Evolutionary conservation across 2,113 vertebrate genomes (phyloP).

Genomic region (Puffinus mauretanicus): DNA sequence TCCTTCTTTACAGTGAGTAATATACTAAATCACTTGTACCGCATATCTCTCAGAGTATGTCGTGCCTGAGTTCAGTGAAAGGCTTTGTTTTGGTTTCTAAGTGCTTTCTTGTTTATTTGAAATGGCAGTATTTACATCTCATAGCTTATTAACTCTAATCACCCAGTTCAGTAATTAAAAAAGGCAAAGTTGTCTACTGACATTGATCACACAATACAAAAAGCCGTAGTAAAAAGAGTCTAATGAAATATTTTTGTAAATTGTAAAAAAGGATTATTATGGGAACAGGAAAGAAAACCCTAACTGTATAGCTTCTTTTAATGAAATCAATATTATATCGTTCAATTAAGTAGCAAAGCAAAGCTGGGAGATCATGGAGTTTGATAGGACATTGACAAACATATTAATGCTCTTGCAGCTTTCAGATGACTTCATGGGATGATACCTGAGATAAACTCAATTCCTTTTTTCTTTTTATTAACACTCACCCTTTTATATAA

Average conservation of each 20-base stretch:
- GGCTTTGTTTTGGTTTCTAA: constrained; percentile 37
- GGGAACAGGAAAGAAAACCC: neutral
- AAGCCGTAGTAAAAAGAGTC: neutral
- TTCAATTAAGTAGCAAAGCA: neutral
- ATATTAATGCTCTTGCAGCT: neutral
- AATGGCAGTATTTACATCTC: constrained; percentile 59
- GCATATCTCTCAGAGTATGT: neutral
- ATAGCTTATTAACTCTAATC: constrained; percentile 62
- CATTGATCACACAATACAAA: constrained; percentile 68
- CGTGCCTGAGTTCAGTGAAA: neutral
- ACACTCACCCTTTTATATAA: neutral
- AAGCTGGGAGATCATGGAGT: neutral
- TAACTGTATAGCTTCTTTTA: neutral
- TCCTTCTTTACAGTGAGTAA: neutral
- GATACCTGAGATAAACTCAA: neutral
- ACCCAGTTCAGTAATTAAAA: constrained; percentile 62
- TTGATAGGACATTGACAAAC: neutral
- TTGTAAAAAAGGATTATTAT: neutral
- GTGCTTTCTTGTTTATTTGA: constrained; percentile 59
- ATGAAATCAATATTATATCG: neutral
- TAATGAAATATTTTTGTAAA: constrained; percentile 38
- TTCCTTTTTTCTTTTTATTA: neutral
- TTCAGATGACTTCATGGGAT: neutral
- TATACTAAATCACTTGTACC: neutral
- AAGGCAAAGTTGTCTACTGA: constrained; percentile 49